These are phyloP conservation scores for Eumacrocentrus americanus DNA, from an alignment of 2,888 invertebrate species.

Conservation along the genomic window DNA sequence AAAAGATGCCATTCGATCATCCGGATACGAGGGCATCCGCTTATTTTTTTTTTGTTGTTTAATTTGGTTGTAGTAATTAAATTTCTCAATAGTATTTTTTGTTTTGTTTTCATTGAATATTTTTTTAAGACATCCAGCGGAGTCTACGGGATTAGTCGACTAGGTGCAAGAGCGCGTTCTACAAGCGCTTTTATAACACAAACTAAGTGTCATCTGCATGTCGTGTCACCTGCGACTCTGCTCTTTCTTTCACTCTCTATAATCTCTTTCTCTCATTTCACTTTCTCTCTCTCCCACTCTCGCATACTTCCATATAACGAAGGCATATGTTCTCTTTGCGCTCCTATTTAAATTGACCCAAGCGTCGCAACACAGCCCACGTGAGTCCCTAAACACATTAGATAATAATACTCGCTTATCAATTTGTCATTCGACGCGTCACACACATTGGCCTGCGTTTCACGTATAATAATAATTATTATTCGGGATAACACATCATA, in stretches of 20 bases:
- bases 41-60: constrained; percentile 29
- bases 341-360: constrained; percentile 32
- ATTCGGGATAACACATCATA: neutral
- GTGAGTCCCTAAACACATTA: constrained; percentile 39
- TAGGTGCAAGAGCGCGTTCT: constrained; percentile 57
- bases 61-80: constrained; percentile 34
- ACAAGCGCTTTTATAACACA: constrained; percentile 53
- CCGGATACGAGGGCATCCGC: constrained; percentile 56
- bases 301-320: constrained; percentile 33
- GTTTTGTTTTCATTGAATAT: constrained; percentile 39
- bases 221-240: constrained; percentile 36
- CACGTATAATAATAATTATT: neutral
- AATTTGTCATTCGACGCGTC: constrained; percentile 23
- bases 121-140: constrained; percentile 54
- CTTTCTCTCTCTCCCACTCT: constrained; percentile 14
- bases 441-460: neutral
- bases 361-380: constrained; percentile 49
- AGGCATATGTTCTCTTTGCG: constrained; percentile 35
- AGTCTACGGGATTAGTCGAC: constrained; percentile 52
- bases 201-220: constrained; percentile 37
- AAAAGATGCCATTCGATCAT: constrained; percentile 51
- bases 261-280: constrained; percentile 14
- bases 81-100: constrained; percentile 30
- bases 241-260: constrained; percentile 6
- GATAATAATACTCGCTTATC: constrained; percentile 22